phyloP scores from a whole-genome alignment of 2,888 invertebrate genomes.

The Glomeris marginata region DNA sequence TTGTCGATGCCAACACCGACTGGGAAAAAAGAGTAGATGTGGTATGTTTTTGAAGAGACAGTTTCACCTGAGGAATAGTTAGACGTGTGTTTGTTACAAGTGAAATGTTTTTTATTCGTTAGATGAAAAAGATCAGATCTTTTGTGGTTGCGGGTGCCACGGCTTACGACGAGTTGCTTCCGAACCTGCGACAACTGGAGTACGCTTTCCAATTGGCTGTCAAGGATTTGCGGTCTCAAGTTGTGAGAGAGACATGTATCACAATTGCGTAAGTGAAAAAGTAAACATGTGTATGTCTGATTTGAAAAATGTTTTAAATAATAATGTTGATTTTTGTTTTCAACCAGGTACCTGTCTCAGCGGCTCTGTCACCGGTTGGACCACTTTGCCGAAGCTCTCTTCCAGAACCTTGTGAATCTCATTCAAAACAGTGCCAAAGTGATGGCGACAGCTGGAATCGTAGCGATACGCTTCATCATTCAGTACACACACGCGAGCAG shows the following conservation, averaged over 20 bases:
- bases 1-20: conserved; percentile 67
- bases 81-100: neutral
- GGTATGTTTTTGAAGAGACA: conserved; percentile 38
- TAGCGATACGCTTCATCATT: conserved; percentile 76
- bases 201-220: conserved; percentile 64
- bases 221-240: conserved; percentile 80
- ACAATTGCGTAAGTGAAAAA: conserved; percentile 55
- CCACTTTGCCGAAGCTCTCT: conserved; percentile 64
- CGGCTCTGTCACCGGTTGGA: conserved; percentile 67
- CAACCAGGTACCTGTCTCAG: conserved; percentile 54
- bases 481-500: conserved; percentile 64
- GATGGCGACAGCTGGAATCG: conserved; percentile 73
- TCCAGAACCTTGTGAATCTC: conserved; percentile 70
- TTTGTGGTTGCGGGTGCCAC: conserved; percentile 65
- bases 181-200: conserved; percentile 60
- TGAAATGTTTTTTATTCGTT: conserved; percentile 23
- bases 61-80: neutral
- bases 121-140: conserved; percentile 75
- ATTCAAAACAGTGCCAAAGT: conserved; percentile 93
- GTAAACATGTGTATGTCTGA: neutral
- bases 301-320: neutral
- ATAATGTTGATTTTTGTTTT: conserved; percentile 2
- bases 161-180: conserved; percentile 55
- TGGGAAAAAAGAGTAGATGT: conserved; percentile 93
- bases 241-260: conserved; percentile 90